Conservation (phyloP, 2,888 invertebrate genomes). For the Macrophya alboannulata region DNA sequence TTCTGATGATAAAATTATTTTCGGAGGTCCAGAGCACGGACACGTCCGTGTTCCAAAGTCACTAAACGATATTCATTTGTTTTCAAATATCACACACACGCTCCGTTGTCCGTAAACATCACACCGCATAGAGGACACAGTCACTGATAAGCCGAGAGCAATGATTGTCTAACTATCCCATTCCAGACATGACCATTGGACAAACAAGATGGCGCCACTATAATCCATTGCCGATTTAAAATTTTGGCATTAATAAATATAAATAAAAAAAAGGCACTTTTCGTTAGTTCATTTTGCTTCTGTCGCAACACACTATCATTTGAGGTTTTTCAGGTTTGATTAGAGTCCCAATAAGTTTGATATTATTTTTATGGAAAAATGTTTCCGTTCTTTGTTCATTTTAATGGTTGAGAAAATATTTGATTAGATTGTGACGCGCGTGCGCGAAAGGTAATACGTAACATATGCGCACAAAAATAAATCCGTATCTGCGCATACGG, state of each 20-base stretch:
- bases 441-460: slow-evolving; percentile 43
- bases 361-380: background rate
- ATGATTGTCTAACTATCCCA: background rate
- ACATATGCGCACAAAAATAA: slow-evolving; percentile 53
- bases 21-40: background rate
- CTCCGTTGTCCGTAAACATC: background rate
- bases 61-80: background rate
- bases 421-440: background rate
- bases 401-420: background rate
- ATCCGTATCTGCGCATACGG: slow-evolving; percentile 34
- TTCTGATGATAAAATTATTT: background rate
- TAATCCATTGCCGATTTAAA: background rate
- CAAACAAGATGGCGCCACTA: background rate
- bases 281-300: background rate
- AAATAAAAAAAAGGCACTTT: background rate
- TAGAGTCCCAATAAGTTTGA: no score
- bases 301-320: background rate
- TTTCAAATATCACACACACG: background rate
- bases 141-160: background rate
- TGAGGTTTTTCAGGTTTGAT: background rate
- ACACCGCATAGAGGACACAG: background rate
- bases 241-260: no score
- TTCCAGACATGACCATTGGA: background rate
- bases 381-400: background rate
- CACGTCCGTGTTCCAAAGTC: no score